phyloP scores from a whole-genome alignment of 1,140 invertebrate species.

The Drosophila hydei region DNA sequence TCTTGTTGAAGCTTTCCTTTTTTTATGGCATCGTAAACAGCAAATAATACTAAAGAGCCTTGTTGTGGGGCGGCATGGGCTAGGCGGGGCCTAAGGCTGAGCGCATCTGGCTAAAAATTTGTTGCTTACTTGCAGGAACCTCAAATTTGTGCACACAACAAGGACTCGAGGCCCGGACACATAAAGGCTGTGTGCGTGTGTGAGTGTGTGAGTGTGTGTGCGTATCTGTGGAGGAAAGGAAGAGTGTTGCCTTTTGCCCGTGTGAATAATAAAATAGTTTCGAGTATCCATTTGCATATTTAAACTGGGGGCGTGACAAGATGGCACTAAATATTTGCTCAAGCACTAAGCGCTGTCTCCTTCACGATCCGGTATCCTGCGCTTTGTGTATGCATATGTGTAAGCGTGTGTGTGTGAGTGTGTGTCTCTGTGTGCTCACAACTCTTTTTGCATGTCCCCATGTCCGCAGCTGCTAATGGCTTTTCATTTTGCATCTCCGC shows the following conservation, averaged over 20 bases:
- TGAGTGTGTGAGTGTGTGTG: constrained; percentile 5
- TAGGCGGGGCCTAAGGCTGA: constrained; percentile 26
- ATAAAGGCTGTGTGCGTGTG: constrained; percentile 12
- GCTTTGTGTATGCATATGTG: background rate
- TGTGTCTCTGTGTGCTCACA: constrained; percentile 1
- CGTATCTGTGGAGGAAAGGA: background rate
- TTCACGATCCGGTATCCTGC: background rate
- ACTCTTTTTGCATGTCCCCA: constrained; percentile 16
- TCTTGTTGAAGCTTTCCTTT: constrained; percentile 35
- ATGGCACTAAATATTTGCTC: constrained; percentile 49
- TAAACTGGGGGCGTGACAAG: constrained; percentile 38
- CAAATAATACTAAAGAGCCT: constrained; percentile 55
- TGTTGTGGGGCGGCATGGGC: background rate
- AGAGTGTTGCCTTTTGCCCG: constrained; percentile 38
- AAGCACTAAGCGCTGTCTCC: constrained; percentile 35
- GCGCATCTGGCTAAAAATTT: constrained; percentile 42
- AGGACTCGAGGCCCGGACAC: background rate
- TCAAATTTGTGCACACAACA: constrained; percentile 8
- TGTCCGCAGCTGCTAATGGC: constrained; percentile 38
- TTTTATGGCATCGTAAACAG: constrained; percentile 55
- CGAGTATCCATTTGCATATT: constrained; percentile 55
- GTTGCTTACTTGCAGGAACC: constrained; percentile 28
- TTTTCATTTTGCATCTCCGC: constrained; percentile 7
- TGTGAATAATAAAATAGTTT: constrained; percentile 58
- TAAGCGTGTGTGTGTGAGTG: background rate